phyloP scores from a whole-genome alignment of 1,140 invertebrate genomes.

The Cylas formicarius region DNA sequence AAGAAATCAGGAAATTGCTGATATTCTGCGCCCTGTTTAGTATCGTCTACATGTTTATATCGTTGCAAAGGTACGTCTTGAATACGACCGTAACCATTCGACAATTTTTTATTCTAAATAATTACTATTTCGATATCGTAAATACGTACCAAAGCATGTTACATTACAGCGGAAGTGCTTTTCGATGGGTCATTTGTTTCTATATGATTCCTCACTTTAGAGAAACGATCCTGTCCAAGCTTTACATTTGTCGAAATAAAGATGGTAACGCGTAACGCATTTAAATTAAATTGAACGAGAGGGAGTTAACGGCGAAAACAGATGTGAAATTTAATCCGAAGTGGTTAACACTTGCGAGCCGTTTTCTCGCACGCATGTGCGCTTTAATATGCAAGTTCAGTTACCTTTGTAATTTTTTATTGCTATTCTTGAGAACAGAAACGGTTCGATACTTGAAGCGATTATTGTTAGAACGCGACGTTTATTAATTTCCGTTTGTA shows the following conservation, averaged over 20 bases:
- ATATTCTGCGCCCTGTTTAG: conserved; percentile 31
- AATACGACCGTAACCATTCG: conserved; percentile 26
- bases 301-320: too few species aligned
- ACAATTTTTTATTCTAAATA: conserved; percentile 24
- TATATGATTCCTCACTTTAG: conserved; percentile 30
- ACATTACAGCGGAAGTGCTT: conserved; percentile 28
- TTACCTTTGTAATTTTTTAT: too few species aligned
- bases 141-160: conserved; percentile 29
- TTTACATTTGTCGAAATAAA: conserved; percentile 27
- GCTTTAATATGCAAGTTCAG: too few species aligned
- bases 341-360: too few species aligned
- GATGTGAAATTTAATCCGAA: too few species aligned
- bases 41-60: conserved; percentile 27
- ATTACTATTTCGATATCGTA: conserved; percentile 22
- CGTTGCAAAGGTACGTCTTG: conserved; percentile 33
- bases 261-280: too few species aligned
- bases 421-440: too few species aligned
- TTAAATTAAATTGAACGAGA: too few species aligned
- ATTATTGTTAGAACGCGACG: too few species aligned
- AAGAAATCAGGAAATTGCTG: conserved; percentile 28
- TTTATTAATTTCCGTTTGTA: too few species aligned
- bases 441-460: too few species aligned
- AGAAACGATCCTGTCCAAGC: conserved; percentile 21
- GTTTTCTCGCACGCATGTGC: too few species aligned
- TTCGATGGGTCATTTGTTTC: conserved; percentile 29